Evolutionary conservation across 2,113 vertebrate genomes (phyloP).

Genomic region (Trichechus manatus): DNA sequence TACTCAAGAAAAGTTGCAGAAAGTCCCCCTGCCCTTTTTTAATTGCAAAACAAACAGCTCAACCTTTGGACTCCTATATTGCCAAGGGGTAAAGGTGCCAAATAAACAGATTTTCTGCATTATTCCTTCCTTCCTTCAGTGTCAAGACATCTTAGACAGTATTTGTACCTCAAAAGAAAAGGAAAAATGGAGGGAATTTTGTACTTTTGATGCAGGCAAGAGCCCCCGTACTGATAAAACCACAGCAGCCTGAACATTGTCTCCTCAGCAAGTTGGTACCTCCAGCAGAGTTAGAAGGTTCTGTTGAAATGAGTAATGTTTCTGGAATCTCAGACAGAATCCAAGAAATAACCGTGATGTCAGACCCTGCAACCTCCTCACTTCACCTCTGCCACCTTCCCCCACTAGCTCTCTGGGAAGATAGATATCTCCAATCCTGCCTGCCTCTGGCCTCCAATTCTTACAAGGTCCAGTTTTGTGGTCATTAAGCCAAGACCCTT

Average conservation of each 20-base stretch:
- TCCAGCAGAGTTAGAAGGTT: neutral
- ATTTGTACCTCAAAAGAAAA: constrained; percentile 48
- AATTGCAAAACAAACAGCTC: constrained; percentile 52
- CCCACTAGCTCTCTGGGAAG: neutral
- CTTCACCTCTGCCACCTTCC: neutral
- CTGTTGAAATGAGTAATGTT: constrained; percentile 45
- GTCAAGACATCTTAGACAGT: constrained; percentile 22
- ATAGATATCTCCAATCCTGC: neutral
- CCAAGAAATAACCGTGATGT: constrained; percentile 34
- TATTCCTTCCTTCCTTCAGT: neutral
- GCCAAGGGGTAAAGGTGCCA: neutral
- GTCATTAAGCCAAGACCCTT: neutral
- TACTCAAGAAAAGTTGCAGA: constrained; percentile 5
- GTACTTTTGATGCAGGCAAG: constrained; percentile 40
- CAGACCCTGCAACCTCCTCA: neutral
- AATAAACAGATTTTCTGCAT: constrained; percentile 52
- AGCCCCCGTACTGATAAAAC: constrained; percentile 63
- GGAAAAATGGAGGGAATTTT: neutral
- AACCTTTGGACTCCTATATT: neutral
- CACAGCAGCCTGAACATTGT: neutral
- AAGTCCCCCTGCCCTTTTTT: neutral
- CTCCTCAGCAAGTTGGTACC: neutral
- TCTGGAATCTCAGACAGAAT: neutral
- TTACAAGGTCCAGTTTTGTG: neutral
- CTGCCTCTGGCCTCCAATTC: neutral